phyloP scores from a whole-genome alignment of 2,113 vertebrate species.

The Sciurus niger region DNA sequence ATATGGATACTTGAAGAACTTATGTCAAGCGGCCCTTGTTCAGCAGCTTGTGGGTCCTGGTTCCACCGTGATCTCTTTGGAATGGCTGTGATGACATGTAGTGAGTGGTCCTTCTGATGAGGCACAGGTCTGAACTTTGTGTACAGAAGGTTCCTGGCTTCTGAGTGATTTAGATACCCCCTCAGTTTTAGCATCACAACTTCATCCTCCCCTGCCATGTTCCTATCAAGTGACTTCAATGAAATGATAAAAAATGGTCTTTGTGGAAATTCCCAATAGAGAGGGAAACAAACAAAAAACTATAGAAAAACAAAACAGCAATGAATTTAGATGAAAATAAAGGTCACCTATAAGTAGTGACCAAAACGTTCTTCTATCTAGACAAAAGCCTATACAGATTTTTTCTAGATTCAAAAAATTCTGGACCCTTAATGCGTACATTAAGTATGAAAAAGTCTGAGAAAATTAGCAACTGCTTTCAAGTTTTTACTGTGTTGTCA shows the following conservation, averaged over 20 bases:
- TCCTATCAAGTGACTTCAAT: background rate
- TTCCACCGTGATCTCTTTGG: background rate
- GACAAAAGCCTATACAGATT: constrained; percentile 8
- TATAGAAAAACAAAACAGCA: background rate
- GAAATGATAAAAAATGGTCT: background rate
- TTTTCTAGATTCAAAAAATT: background rate
- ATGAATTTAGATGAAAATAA: background rate
- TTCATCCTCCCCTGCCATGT: background rate
- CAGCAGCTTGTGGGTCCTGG: background rate
- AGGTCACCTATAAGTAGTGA: background rate
- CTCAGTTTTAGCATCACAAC: background rate
- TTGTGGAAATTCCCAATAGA: background rate
- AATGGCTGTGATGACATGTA: rapidly evolving
- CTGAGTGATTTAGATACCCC: too few species aligned
- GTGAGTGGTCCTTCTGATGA: background rate
- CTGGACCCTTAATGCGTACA: background rate
- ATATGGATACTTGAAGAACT: background rate
- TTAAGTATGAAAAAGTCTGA: background rate
- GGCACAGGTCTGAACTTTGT: background rate
- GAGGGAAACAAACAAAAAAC: background rate
- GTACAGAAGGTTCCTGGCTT: background rate
- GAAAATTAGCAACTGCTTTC: constrained; percentile 8
- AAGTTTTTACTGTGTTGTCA: background rate
- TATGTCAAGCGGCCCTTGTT: background rate
- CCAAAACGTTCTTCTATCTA: background rate